phyloP scores from a whole-genome alignment of 2,797 vertebrate species.

The Manis crassicaudata region DNA sequence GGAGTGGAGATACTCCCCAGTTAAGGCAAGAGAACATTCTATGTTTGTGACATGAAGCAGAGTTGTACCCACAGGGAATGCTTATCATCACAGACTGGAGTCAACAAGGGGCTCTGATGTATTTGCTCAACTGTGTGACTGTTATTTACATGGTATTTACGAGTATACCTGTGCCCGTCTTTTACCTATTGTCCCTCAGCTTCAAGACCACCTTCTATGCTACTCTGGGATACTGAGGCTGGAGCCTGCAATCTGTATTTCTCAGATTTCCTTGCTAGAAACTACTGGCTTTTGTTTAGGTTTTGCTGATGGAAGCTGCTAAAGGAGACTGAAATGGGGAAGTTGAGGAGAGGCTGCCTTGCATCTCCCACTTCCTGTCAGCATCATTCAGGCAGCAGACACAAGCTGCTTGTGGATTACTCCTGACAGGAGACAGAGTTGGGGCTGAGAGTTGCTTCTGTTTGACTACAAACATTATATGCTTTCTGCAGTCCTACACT shows the following conservation, averaged over 20 bases:
- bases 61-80: background rate
- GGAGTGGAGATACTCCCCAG: background rate
- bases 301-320: background rate
- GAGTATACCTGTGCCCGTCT: too few relatives aligned
- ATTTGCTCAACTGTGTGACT: background rate
- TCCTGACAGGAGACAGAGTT: background rate
- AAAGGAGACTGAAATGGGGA: background rate
- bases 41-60: background rate
- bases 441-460: background rate
- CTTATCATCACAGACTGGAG: background rate
- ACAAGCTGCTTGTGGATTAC: background rate
- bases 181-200: background rate
- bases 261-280: background rate
- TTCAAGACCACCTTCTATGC: background rate
- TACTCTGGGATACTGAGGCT: background rate
- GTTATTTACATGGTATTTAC: background rate
- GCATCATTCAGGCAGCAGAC: background rate
- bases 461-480: background rate
- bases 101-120: background rate
- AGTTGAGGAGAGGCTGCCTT: background rate
- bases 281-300: background rate
- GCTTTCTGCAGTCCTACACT: background rate
- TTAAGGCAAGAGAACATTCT: background rate
- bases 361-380: background rate
- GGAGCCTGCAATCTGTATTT: background rate